Evolutionary conservation across 2,113 vertebrate genomes (phyloP).

Genomic region (Clarias gariepinus): DNA sequence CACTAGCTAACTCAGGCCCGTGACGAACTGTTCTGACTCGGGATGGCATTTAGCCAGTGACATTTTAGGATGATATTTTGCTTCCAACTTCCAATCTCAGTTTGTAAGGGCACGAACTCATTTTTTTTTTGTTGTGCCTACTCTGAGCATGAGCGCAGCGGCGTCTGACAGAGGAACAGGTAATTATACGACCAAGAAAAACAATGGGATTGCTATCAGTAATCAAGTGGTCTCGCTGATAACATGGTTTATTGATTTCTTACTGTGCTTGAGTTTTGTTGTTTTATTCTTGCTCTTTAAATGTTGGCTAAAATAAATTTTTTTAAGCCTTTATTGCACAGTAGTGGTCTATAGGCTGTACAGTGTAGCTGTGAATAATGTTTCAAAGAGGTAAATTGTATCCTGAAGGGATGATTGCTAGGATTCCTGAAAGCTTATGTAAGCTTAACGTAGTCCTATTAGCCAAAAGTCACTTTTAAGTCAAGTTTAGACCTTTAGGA

Average conservation of each 20-base stretch:
- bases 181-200: neutral
- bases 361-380: too few relatives aligned
- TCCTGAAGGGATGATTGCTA: too few relatives aligned
- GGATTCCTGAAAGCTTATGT: too few relatives aligned
- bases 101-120: constrained; percentile 42
- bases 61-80: constrained; percentile 52
- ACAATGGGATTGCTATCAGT: neutral
- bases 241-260: neutral
- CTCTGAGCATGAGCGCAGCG: neutral
- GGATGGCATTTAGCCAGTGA: constrained; percentile 51
- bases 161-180: neutral
- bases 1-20: neutral
- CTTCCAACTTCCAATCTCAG: constrained; percentile 28
- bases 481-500: too few relatives aligned
- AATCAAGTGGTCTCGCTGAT: neutral
- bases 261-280: neutral
- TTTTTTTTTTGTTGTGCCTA: constrained; percentile 30
- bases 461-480: too few relatives aligned
- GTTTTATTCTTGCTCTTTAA: neutral
- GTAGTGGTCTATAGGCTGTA: too few relatives aligned
- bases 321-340: too few relatives aligned
- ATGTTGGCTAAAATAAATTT: too few relatives aligned
- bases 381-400: too few relatives aligned
- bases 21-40: constrained; percentile 16
- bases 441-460: too few relatives aligned